A percentile compares a stretch with the other conserved stretches of the same genome.
Conservation (phyloP, 2,888 invertebrate species). For the Rhagonycha fulva region DNA sequence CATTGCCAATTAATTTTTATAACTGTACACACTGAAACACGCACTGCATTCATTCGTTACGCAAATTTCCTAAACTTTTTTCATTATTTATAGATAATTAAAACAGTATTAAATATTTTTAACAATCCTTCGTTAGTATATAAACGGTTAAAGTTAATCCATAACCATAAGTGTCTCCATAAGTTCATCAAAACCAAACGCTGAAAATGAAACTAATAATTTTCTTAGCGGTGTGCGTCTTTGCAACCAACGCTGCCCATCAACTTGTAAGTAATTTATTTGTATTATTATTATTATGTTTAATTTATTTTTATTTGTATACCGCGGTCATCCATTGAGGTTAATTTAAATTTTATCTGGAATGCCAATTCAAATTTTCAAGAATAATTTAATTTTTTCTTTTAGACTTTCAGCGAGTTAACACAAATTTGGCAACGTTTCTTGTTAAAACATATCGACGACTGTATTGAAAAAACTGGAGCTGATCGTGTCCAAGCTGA, state of each 20-base stretch:
- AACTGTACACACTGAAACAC: no score
- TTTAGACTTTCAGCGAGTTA: neutral
- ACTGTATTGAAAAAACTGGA: neutral
- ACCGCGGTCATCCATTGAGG: no score
- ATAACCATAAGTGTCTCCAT: no score
- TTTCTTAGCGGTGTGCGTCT: neutral
- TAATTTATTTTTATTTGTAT: no score
- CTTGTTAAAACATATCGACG: neutral
- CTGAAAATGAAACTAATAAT: neutral
- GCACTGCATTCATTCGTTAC: no score
- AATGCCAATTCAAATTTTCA: neutral
- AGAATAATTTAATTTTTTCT: neutral
- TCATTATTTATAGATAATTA: no score
- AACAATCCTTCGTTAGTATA: no score
- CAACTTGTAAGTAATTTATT: neutral
- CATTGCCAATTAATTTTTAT: no score
- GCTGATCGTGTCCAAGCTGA: neutral
- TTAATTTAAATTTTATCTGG: no score
- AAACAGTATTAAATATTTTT: no score
- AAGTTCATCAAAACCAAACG: neutral
- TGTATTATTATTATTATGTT: neutral
- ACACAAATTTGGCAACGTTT: neutral
- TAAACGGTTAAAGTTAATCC: no score
- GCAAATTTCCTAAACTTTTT: no score
- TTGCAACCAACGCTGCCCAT: neutral